A percentile compares a stretch with the other conserved stretches of the same genome.
Conservation (phyloP, 2,113 vertebrate genomes). For the Paracanthobrama guichenoti region DNA sequence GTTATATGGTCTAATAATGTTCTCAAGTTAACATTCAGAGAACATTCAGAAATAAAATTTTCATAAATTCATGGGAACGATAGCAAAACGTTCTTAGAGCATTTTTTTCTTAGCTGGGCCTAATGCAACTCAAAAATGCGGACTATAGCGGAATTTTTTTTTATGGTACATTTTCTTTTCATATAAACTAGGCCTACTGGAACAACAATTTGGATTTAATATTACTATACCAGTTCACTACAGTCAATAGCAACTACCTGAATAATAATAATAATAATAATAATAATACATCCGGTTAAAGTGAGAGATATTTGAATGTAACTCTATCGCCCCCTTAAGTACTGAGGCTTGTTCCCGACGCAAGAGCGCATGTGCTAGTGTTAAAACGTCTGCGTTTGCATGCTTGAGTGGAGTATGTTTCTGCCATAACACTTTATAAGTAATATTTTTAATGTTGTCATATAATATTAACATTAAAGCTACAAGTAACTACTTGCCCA, state of each 20-base stretch:
- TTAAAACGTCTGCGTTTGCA: too few species aligned
- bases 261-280: conserved; percentile 1
- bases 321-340: neutral
- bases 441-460: neutral
- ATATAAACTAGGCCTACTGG: neutral
- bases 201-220: neutral
- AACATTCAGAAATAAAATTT: too few species aligned
- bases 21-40: too few species aligned
- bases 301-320: neutral
- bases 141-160: neutral
- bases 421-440: neutral
- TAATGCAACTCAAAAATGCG: too few species aligned
- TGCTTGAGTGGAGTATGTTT: neutral
- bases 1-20: too few species aligned
- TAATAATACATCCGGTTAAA: neutral
- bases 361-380: too few species aligned
- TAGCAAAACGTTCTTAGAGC: too few species aligned
- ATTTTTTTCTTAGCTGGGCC: too few species aligned
- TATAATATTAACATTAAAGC: conserved; percentile 17
- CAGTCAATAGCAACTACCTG: neutral
- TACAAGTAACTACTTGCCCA: neutral
- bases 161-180: neutral
- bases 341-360: too few species aligned
- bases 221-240: neutral
- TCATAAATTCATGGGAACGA: too few species aligned